These are phyloP conservation scores for Chlorops oryzae DNA, from an alignment of 1,140 invertebrate genomes.

Conservation along the genomic window DNA sequence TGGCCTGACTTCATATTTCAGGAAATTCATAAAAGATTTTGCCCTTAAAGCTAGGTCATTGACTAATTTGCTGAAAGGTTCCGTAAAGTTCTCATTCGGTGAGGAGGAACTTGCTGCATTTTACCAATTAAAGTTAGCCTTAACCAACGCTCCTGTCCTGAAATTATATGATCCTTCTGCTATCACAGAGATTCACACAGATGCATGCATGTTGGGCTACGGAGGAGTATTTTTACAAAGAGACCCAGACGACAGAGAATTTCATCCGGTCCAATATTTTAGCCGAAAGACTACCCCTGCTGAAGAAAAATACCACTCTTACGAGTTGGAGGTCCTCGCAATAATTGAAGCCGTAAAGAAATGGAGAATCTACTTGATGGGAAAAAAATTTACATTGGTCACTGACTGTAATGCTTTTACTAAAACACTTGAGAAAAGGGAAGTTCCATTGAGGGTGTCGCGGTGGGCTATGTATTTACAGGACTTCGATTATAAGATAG, in stretches of 20 bases:
- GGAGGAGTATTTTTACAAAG: constrained; percentile 30
- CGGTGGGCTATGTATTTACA: constrained; percentile 8
- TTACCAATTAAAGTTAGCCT: background rate
- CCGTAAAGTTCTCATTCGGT: constrained; percentile 2
- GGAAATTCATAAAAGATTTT: constrained; percentile 27
- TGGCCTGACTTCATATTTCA: constrained; percentile 9
- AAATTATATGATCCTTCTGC: constrained; percentile 21
- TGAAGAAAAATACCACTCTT: constrained; percentile 24
- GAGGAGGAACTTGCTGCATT: constrained; percentile 6
- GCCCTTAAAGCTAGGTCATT: constrained; percentile 26
- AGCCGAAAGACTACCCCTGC: constrained; percentile 15
- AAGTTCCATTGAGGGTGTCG: constrained; percentile 3
- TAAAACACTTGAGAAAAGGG: constrained; percentile 4
- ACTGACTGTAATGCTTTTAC: constrained; percentile 15
- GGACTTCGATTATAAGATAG: constrained; percentile 8
- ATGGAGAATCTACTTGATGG: constrained; percentile 11
- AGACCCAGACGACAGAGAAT: background rate
- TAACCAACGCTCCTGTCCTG: constrained; percentile 31
- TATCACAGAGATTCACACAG: constrained; percentile 38
- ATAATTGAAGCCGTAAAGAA: constrained; percentile 9
- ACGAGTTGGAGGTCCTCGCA: constrained; percentile 24
- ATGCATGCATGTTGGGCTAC: constrained; percentile 31
- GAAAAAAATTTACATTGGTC: constrained; percentile 9
- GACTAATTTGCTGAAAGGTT: constrained; percentile 26
- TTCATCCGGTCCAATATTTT: constrained; percentile 13